Percentiles rank a stretch among this genome's conserved stretches.
These are phyloP conservation scores for Tetramorium bicarinatum DNA, from an alignment of 2,888 invertebrate species.

Conservation along the genomic window DNA sequence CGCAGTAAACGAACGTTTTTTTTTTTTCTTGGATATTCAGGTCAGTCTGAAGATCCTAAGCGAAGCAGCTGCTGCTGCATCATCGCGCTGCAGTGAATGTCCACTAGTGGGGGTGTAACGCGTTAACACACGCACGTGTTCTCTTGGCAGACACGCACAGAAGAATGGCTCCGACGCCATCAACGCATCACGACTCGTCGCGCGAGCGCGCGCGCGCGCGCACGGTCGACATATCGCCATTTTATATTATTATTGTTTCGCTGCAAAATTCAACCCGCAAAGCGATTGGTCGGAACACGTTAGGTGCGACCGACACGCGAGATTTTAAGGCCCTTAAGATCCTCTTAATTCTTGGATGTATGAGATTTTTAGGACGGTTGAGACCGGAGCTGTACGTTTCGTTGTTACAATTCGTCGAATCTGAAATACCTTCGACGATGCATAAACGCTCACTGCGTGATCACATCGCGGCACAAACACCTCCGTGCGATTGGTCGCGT, in stretches of 20 bases:
- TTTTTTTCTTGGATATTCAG: constrained; percentile 30
- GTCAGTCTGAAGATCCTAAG: constrained; percentile 28
- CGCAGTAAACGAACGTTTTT: background rate
- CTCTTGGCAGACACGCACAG: constrained; percentile 24
- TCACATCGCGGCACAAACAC: background rate
- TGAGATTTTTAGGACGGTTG: background rate
- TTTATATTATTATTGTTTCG: background rate
- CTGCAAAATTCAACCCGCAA: background rate
- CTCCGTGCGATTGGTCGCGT: background rate
- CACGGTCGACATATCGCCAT: constrained; percentile 7
- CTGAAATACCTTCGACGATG: constrained; percentile 8
- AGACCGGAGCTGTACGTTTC: background rate
- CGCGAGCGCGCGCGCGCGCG: background rate
- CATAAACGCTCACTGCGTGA: background rate
- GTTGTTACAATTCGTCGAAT: background rate
- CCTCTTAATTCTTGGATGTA: background rate
- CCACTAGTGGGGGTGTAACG: constrained; percentile 29
- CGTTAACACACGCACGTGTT: constrained; percentile 34
- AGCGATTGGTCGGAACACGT: background rate
- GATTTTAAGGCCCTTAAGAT: background rate
- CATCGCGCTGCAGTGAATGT: constrained; percentile 26
- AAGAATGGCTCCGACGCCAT: constrained; percentile 33
- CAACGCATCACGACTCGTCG: constrained; percentile 5
- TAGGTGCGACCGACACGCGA: background rate
- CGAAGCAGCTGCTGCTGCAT: constrained; percentile 39